These are phyloP conservation scores for Trachymyrmex septentrionalis DNA, from an alignment of 1,140 invertebrate species.

Conservation along the genomic window DNA sequence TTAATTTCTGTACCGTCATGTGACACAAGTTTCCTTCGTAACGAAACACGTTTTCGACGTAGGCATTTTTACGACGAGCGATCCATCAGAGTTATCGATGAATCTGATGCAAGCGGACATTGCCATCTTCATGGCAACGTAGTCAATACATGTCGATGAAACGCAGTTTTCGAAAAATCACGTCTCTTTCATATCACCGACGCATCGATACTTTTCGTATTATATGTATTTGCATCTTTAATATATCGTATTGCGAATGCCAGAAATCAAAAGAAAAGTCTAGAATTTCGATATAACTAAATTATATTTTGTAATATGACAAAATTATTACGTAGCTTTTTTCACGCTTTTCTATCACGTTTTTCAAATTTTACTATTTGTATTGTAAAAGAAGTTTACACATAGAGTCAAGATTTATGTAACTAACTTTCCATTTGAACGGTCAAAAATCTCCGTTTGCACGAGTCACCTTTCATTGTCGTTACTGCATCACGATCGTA, in stretches of 20 bases:
- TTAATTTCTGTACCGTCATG: neutral
- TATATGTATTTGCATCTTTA: constrained; percentile 17
- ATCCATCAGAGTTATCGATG: constrained; percentile 56
- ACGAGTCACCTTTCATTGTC: constrained; percentile 5
- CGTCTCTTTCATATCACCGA: constrained; percentile 6
- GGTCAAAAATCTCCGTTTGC: constrained; percentile 3
- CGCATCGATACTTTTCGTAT: neutral
- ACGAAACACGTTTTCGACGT: constrained; percentile 29
- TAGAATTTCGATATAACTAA: neutral
- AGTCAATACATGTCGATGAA: constrained; percentile 31
- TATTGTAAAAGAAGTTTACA: neutral
- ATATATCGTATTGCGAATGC: neutral
- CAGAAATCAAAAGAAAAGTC: constrained; percentile 1
- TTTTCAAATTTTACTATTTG: neutral
- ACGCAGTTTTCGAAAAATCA: constrained; percentile 36
- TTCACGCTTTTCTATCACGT: neutral
- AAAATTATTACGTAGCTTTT: neutral
- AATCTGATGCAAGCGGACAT: constrained; percentile 36
- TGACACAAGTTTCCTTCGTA: neutral
- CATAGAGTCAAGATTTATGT: neutral
- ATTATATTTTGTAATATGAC: constrained; percentile 8
- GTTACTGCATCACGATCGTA: neutral
- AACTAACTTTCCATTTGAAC: neutral
- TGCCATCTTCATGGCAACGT: neutral
- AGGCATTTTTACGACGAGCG: constrained; percentile 26